Conservation (phyloP, 2,888 invertebrate genomes). For the Cephonodes hylas region DNA sequence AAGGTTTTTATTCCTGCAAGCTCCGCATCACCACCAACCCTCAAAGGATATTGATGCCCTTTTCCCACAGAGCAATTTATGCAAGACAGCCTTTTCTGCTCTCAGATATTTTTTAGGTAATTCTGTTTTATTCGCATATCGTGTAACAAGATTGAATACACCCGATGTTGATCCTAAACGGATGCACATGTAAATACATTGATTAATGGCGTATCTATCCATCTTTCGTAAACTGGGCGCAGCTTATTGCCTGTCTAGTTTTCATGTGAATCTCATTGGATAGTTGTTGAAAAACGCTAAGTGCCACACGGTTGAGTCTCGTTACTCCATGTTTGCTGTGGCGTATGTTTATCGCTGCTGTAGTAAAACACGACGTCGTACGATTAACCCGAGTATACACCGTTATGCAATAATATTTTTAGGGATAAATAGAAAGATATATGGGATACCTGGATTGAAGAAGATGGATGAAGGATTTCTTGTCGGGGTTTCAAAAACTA, state of each 20-base stretch:
- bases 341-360: not conserved
- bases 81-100: no score
- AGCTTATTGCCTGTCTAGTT: not conserved
- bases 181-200: not conserved
- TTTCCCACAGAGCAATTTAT: no score
- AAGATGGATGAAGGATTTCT: no score
- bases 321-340: not conserved
- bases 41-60: no score
- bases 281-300: not conserved
- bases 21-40: no score
- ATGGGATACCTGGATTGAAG: no score
- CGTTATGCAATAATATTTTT: not conserved
- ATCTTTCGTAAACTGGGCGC: not conserved
- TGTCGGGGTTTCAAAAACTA: no score
- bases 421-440: no score
- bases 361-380: not conserved
- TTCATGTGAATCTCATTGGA: not conserved
- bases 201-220: not conserved
- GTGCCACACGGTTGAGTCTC: constrained; percentile 1
- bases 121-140: no score
- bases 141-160: not conserved
- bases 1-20: no score
- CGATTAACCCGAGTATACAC: not conserved
- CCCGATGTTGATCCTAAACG: not conserved
- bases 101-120: no score